Evolutionary conservation across 2,797 vertebrate genomes (phyloP), one percentile per base, ranked within the genome.

Genomic region (Sebastes baramenuke): DNA sequence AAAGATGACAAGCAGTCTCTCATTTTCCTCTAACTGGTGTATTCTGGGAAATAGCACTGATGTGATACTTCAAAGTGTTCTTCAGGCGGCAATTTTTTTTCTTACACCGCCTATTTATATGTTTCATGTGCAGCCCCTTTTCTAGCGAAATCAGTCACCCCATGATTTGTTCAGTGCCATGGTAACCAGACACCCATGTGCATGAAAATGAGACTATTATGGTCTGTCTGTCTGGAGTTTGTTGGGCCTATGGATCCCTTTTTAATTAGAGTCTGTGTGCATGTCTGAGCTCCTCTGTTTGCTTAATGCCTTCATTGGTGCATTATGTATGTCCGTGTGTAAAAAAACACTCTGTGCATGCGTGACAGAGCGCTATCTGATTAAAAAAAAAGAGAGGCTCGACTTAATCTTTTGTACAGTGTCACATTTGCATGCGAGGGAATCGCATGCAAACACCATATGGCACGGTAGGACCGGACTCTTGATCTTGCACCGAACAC

Each of bases 151-250:
- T 81, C 75, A 77, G 72, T 70, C 85, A 80, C 62, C 70, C 80
- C 72, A 54, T 22, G 52, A 86, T 88, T 90, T 89, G 87, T 79
- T 84, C 79, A 84, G 81, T 77, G 80, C 91, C 84, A 93, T 94
- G 88, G 88, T 79, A 92, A 93, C 89, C 90, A 90, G 90, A 90
- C 82, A 91, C 76, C 86, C 81, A 85, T 87, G 89, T 94, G 93
- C 90, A 94, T 94, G 64, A 92, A 92, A 91, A 94, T 92, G 75
- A 93, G 87, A 84, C 92, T 91, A 93, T 95, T 92, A 92, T 80
- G 74, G 89, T 87, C 84, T 80, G 90, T 87, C 84, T 89, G 90
- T 87, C 91, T 93, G 89, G 87, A 88, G 77, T 80, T 88, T 75
- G 64, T 85, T 81, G 85, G 90, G 85, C 87, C 90, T 81, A 71